Percentiles rank a stretch among this genome's conserved stretches.
Evolutionary conservation across 1,140 invertebrate species (phyloP).

Genomic region (Pachyrhynchus sulphureomaculatus): DNA sequence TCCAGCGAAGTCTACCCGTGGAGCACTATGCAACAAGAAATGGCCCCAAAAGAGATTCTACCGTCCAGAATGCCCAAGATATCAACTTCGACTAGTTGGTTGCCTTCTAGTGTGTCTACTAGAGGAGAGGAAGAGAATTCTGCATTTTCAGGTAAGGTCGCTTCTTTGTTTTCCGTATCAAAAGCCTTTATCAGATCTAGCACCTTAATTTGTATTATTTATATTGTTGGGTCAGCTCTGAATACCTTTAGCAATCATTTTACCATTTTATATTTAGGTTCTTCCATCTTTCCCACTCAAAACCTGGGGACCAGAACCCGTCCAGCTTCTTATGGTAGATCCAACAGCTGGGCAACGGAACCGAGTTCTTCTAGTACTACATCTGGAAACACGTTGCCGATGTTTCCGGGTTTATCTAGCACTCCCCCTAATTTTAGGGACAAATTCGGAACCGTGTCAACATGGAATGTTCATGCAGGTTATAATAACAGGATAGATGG

Average conservation of each 20-base stretch:
- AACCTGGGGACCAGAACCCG: constrained; percentile 47
- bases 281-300: constrained; percentile 20
- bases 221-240: no score
- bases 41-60: constrained; percentile 34
- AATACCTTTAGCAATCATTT: no score
- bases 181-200: neutral
- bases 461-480: constrained; percentile 10
- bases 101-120: constrained; percentile 26
- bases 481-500: constrained; percentile 2
- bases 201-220: neutral
- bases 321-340: constrained; percentile 53
- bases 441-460: neutral
- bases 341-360: constrained; percentile 47
- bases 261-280: constrained; percentile 10
- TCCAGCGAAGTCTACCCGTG: constrained; percentile 47
- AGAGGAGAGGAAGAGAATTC: constrained; percentile 1
- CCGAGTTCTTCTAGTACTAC: constrained; percentile 2
- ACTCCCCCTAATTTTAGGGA: constrained; percentile 10
- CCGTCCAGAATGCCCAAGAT: constrained; percentile 36
- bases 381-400: constrained; percentile 34
- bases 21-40: constrained; percentile 41
- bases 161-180: neutral
- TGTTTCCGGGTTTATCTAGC: constrained; percentile 28
- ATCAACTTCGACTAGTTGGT: constrained; percentile 38
- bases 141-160: constrained; percentile 2